Base-by-base conservation (phyloP, 2,113 vertebrate species). In the Motacilla tschutschensis region DNA sequence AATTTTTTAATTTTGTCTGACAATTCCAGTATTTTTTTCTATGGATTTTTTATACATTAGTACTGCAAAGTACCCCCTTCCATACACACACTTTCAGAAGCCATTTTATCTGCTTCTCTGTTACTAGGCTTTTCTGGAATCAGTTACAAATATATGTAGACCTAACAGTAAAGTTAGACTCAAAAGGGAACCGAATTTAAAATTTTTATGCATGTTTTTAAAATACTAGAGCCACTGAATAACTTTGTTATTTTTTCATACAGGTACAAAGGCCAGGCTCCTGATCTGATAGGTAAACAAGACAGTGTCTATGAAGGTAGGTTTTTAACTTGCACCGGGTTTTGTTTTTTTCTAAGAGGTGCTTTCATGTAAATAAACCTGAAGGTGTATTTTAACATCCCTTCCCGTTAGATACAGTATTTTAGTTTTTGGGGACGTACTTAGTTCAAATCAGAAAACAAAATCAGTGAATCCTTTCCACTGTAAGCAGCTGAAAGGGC, bases 291-390 rank as follows among this genome's bases (percentile, higher is more conserved):
- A 96, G 99, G 99, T 40, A 99, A 99, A 95, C 99, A 99, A 93
- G 99, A 99, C 95, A 99, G 99, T 69, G 98, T 99, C 28, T 99
- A 99, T 94, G 99, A 99, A 99, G 99, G 99, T 99, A 97, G 54
- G 65, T 92, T 83, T 89, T 67, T 79, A 84, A 85, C 21, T 75
- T 70, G 21, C 46, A 31, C 0, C 3, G 21, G 31, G 7, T 25
- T 54, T 53, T 55, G 21, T 48, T 78, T 85, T 85, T 77, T 85
- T 38, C 6, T 3, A 36, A 51, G 44, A 62, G 22, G 9, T 62
- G 20, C 8, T 85, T 70, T 11, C 6, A 3, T 83, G n/a, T 20
- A 75, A 44, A 65, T 75, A 75, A 83, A 74, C 11, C 10, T 77
- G 44, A 79, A 58, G 35, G 17, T 71, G 4, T 57, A 57, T 26